Evolutionary conservation across 1,140 invertebrate genomes (phyloP), one percentile per base, ranked within the genome.

Genomic region (Plectus sambesii): DNA sequence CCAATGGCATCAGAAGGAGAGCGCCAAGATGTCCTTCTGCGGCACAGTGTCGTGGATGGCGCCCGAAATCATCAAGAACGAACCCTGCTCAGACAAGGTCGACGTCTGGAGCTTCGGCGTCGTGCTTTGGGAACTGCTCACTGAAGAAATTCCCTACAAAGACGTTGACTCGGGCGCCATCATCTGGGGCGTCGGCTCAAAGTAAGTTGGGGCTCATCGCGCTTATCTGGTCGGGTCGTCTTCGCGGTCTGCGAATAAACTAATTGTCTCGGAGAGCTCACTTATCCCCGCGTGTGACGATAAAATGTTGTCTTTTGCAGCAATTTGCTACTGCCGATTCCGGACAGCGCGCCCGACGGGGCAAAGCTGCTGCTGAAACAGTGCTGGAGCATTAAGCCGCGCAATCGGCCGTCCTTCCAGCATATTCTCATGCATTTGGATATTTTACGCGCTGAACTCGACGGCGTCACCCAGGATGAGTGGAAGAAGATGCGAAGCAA

Each of bases 51-150:
- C 87, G 0, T 97, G 92, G 92, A 97, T 98, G 92, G 90, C 92
- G 1, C 93, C 93, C 1, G 93, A 98, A 75, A 84, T 96, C 5
- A 97, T 98, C 50, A 79, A 88, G 42, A 89, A 92, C 69, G 87
- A 96, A 66, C 84, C 84, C 0, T 96, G 87, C 69, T 92, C 85
- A 0, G 89, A 96, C 68, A 89, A 92, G 74, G 87, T 96, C 0
- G 89, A 96, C 68, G 84, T 94, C 54, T 96, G 89, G 87, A 93
- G 88, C 0, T 96, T 83, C 68, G 92, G 90, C 20, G 87, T 98
- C 0, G 88, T 97, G 2, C 72, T 97, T 12, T 98, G 92, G 92
- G 92, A 98, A 72, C 73, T 97, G 54, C 71, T 97, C 6, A 96
- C 88, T 3, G 84, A 87, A 61, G 87, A 96, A 74, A 82, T 87